These are phyloP conservation scores for Microplitis mediator DNA, from an alignment of 1,140 invertebrate genomes.

Conservation along the genomic window DNA sequence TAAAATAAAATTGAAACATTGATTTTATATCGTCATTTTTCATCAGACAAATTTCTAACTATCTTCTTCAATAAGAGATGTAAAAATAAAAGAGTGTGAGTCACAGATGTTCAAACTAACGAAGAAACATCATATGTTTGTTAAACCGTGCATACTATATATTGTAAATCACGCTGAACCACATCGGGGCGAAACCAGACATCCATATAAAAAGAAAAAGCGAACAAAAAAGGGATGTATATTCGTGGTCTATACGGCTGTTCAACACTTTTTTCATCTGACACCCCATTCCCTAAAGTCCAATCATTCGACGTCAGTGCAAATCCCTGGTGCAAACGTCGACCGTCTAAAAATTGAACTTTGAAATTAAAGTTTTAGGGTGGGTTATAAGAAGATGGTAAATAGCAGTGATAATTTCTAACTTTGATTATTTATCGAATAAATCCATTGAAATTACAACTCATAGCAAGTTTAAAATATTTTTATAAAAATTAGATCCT, in stretches of 20 bases:
- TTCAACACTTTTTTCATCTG: conserved; percentile 20
- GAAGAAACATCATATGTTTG: conserved; percentile 9
- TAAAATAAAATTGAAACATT: background rate
- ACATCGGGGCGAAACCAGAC: conserved; percentile 3
- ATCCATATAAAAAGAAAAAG: background rate
- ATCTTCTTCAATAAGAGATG: background rate
- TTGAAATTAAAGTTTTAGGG: conserved; percentile 16
- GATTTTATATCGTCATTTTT: conserved; percentile 6
- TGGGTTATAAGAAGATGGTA: background rate
- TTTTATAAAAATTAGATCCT: no score
- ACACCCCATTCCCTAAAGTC: conserved; percentile 6
- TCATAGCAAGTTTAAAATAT: no score
- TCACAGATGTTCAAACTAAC: conserved; percentile 21
- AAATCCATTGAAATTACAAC: background rate
- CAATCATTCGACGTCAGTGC: conserved; percentile 13
- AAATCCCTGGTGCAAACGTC: conserved; percentile 12
- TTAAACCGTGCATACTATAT: conserved; percentile 17
- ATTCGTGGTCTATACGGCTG: conserved; percentile 11
- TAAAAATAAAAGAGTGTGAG: conserved; percentile 4
- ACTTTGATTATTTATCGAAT: background rate
- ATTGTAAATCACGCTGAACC: conserved; percentile 18
- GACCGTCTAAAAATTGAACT: conserved; percentile 8
- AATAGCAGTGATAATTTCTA: background rate
- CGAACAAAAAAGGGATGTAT: background rate
- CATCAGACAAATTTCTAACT: background rate